phyloP scores from a whole-genome alignment of 2,113 vertebrate genomes.

The Carassius carassius region DNA sequence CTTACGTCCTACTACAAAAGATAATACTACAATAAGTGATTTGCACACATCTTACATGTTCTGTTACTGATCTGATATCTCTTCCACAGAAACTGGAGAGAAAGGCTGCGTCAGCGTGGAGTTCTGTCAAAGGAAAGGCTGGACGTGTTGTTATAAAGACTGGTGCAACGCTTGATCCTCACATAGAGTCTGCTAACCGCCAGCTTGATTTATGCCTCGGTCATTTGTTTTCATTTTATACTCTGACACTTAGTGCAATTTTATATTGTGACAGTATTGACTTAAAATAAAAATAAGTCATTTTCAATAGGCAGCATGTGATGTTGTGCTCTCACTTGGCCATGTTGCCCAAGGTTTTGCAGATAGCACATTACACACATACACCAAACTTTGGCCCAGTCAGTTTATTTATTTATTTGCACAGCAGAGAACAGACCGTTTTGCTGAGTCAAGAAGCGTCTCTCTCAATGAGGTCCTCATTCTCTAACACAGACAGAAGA shows the following conservation, averaged over 20 bases:
- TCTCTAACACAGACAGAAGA: neutral
- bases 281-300: neutral
- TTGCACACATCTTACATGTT: no score
- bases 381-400: neutral
- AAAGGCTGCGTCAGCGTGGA: constrained; percentile 66
- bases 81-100: constrained; percentile 61
- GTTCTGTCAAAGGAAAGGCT: constrained; percentile 52
- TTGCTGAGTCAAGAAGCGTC: neutral
- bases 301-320: neutral
- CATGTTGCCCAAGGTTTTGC: neutral
- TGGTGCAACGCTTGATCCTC: constrained; percentile 64
- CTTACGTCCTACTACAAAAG: neutral
- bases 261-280: neutral
- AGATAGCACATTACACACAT: neutral
- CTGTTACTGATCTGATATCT: neutral
- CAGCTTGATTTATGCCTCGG: neutral
- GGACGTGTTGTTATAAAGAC: constrained; percentile 67
- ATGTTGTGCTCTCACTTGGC: neutral
- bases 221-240: neutral
- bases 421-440: neutral
- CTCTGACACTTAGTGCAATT: no score
- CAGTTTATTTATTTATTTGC: neutral
- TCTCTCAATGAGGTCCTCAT: neutral
- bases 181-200: neutral
- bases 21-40: no score